Evolutionary conservation across 2,888 invertebrate species (phyloP).

Genomic region (Zaprionus bogoriensis): DNA sequence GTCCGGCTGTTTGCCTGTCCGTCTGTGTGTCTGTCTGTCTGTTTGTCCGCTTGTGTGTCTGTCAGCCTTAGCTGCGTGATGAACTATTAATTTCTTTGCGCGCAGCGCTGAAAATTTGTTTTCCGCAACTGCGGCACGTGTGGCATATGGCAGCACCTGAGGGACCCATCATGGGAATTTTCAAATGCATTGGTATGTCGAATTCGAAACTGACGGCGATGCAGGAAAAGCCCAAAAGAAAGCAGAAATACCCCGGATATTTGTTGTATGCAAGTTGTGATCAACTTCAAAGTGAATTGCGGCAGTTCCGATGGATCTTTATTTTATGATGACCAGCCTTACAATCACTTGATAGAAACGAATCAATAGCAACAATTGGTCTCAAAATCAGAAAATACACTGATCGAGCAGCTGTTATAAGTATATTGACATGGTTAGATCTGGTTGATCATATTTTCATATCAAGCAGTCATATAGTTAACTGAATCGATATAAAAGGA

Average conservation of each 20-base stretch:
- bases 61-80: slow-evolving; percentile 63
- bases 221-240: neutral
- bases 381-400: too few relatives aligned
- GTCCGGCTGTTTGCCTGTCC: neutral
- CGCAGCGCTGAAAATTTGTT: slow-evolving; percentile 23
- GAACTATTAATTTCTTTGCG: slow-evolving; percentile 67
- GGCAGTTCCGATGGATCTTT: too few relatives aligned
- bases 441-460: too few relatives aligned
- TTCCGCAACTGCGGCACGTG: slow-evolving; percentile 66
- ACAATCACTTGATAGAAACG: too few relatives aligned
- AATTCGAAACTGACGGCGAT: neutral
- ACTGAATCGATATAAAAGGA: too few relatives aligned
- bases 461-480: too few relatives aligned
- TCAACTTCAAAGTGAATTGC: too few relatives aligned
- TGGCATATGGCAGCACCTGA: slow-evolving; percentile 49
- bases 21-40: slow-evolving; percentile 49
- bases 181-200: too few relatives aligned
- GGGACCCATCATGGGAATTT: slow-evolving; percentile 32
- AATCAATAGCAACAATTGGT: too few relatives aligned
- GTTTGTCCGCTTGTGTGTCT: slow-evolving; percentile 56
- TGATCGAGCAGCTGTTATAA: too few relatives aligned
- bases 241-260: neutral
- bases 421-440: too few relatives aligned
- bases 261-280: neutral
- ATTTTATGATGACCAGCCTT: too few relatives aligned